These are phyloP conservation scores for Cenopis cana DNA, from an alignment of 2,888 invertebrate species.

Conservation along the genomic window DNA sequence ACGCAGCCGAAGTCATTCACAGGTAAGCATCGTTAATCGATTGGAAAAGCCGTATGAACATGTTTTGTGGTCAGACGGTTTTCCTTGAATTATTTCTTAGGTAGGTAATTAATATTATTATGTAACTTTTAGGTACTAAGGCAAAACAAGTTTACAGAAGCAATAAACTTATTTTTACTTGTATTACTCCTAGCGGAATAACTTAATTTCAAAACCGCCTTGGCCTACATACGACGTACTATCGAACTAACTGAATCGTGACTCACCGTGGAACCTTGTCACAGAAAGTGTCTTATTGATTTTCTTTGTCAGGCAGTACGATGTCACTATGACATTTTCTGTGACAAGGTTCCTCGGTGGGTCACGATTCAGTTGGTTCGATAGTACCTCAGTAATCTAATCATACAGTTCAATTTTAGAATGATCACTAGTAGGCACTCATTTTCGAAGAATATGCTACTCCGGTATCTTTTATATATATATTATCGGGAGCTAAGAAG, in stretches of 20 bases:
- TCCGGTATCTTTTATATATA: not conserved
- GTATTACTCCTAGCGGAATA: not conserved
- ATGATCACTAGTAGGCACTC: not conserved
- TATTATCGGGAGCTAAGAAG: not conserved
- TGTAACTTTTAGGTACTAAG: not conserved
- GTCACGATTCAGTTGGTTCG: too few relatives aligned
- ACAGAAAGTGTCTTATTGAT: too few relatives aligned
- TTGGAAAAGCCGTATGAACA: not conserved
- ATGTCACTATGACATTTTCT: too few relatives aligned
- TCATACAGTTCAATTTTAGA: too few relatives aligned
- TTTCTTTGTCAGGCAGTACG: too few relatives aligned
- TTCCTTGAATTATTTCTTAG: not conserved
- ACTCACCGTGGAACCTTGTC: too few relatives aligned
- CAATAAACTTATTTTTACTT: not conserved
- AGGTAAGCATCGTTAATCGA: constrained; percentile 71
- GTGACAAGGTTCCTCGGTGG: too few relatives aligned
- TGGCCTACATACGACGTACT: not conserved
- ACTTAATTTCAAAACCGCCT: not conserved
- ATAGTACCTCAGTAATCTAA: too few relatives aligned
- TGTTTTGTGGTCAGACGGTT: not conserved
- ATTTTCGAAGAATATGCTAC: not conserved
- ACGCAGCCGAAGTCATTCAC: constrained; percentile 94
- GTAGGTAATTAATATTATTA: constrained; percentile 1
- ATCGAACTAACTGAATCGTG: too few relatives aligned
- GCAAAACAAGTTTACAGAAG: not conserved